Evolutionary conservation across 2,888 invertebrate genomes (phyloP).

Genomic region (Mimachlamys varia): DNA sequence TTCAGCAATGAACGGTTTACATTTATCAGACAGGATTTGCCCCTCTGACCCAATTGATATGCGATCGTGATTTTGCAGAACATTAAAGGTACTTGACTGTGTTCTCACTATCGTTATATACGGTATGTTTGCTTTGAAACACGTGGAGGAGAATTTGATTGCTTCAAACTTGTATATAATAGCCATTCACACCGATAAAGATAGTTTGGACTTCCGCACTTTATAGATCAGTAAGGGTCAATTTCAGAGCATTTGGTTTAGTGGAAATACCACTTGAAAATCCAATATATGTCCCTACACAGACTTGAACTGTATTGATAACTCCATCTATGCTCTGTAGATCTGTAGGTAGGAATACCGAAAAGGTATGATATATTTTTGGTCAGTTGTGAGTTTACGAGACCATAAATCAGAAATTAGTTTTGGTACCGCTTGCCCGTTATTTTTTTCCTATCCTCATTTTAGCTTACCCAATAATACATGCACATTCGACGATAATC

Average conservation of each 20-base stretch:
- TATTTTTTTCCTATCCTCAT: no score
- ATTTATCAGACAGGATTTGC: no score
- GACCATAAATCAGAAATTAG: no score
- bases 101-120: background rate
- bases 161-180: background rate
- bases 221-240: background rate
- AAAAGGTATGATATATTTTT: no score
- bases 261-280: background rate
- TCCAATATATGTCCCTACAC: background rate
- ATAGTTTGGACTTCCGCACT: background rate
- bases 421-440: no score
- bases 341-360: no score
- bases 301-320: background rate
- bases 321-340: background rate
- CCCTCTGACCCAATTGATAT: no score
- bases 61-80: background rate
- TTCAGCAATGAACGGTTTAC: background rate
- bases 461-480: no score
- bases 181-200: background rate
- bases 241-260: background rate
- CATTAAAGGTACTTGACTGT: background rate
- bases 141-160: background rate
- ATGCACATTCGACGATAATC: no score
- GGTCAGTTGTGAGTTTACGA: no score
- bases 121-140: background rate